A percentile compares a stretch with the other conserved stretches of the same genome.
Evolutionary conservation across 2,888 invertebrate species (phyloP).

Genomic region (Phyllotreta striolata): DNA sequence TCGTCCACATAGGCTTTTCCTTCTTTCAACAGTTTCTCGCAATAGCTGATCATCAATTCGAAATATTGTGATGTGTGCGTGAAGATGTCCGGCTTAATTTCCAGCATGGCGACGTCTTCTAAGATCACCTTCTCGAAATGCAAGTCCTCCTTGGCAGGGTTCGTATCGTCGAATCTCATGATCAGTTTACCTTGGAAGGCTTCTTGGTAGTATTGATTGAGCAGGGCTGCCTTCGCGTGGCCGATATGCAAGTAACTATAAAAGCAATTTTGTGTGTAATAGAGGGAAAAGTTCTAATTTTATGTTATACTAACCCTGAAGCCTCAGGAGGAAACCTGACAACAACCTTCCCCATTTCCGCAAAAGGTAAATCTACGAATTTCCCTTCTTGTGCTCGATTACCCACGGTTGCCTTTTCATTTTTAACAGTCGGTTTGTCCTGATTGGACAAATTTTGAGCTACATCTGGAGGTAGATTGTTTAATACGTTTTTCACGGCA

Average conservation of each 20-base stretch:
- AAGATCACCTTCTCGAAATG: constrained; percentile 98
- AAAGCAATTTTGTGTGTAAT: constrained; percentile 32
- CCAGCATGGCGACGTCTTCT: constrained; percentile 89
- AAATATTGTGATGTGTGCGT: constrained; percentile 98
- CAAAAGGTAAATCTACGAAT: constrained; percentile 95
- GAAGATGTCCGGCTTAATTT: constrained; percentile 91
- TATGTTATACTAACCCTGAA: constrained; percentile 74
- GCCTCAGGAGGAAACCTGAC: constrained; percentile 99
- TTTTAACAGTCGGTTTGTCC: constrained; percentile 36
- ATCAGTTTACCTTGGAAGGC: constrained; percentile 93
- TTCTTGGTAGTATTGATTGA: constrained; percentile 97
- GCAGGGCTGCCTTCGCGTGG: constrained; percentile 97
- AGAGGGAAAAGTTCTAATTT: background rate
- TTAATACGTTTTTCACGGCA: constrained; percentile 66
- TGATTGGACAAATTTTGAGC: constrained; percentile 48
- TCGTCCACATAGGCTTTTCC: constrained; percentile 97
- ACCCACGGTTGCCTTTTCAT: constrained; percentile 33
- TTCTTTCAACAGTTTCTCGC: constrained; percentile 85
- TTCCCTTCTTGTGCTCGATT: constrained; percentile 82
- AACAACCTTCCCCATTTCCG: constrained; percentile 96
- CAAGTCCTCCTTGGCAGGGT: constrained; percentile 97
- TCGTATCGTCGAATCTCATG: constrained; percentile 99
- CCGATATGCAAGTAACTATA: constrained; percentile 92
- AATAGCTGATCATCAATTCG: constrained; percentile 86
- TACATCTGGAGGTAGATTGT: constrained; percentile 66